These are phyloP conservation scores for Polietes domitor DNA, from an alignment of 2,888 invertebrate species.

Conservation along the genomic window DNA sequence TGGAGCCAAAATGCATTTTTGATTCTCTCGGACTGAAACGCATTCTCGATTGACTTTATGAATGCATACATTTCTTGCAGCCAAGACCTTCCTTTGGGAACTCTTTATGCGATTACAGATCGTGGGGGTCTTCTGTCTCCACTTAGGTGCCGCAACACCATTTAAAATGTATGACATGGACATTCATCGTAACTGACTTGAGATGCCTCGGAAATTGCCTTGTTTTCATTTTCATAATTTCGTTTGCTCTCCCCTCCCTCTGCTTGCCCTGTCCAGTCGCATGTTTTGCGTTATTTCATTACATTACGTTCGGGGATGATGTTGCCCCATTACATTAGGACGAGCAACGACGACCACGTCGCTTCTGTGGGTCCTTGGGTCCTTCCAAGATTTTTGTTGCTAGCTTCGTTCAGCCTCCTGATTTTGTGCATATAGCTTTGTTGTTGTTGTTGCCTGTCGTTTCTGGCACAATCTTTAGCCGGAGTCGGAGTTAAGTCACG, in stretches of 20 bases:
- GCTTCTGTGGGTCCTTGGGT: constrained; percentile 55
- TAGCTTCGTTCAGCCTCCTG: constrained; percentile 17
- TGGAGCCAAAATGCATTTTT: too few relatives aligned
- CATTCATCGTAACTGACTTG: constrained; percentile 58
- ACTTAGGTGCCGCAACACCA: not conserved
- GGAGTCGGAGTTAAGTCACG: constrained; percentile 15
- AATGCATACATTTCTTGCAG: too few relatives aligned
- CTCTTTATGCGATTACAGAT: not conserved
- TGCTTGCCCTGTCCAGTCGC: constrained; percentile 1
- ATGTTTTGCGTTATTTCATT: constrained; percentile 14
- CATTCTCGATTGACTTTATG: too few relatives aligned
- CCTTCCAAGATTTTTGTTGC: constrained; percentile 29
- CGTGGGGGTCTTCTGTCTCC: not conserved
- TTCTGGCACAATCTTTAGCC: constrained; percentile 48
- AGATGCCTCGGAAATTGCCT: constrained; percentile 15
- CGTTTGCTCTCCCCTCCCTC: not conserved
- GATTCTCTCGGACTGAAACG: too few relatives aligned
- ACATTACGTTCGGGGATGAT: constrained; percentile 36
- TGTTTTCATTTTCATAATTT: constrained; percentile 30
- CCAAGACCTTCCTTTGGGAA: not conserved
- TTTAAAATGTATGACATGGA: constrained; percentile 64
- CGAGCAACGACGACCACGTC: constrained; percentile 37
- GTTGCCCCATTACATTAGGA: constrained; percentile 59
- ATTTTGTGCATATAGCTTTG: constrained; percentile 41
- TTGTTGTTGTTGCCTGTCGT: constrained; percentile 5